Conservation (phyloP, 2,888 invertebrate genomes). For the Digitonthophagus gazella region DNA sequence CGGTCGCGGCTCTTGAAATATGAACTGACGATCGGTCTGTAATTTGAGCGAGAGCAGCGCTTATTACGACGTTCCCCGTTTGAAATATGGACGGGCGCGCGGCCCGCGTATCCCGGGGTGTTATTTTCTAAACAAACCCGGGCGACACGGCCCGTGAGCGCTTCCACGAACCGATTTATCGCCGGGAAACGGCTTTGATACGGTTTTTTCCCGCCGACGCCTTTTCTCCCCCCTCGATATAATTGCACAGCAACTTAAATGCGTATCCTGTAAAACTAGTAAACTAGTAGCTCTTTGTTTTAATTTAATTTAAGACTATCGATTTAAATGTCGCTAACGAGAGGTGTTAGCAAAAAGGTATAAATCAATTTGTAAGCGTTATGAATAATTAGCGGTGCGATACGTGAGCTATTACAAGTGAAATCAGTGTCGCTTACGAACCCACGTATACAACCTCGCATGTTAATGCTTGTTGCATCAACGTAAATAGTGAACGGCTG, state of each 20-base stretch:
- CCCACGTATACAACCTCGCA: not conserved
- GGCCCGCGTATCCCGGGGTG: not conserved
- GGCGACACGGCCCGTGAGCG: not conserved
- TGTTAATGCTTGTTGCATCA: not conserved
- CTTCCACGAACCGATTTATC: not conserved
- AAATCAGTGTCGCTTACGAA: not conserved
- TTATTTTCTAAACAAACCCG: not conserved
- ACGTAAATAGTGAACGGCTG: not conserved
- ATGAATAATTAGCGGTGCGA: not conserved
- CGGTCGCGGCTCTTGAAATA: not conserved
- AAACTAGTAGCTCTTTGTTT: not conserved
- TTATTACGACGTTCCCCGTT: not conserved
- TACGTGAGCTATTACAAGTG: not conserved
- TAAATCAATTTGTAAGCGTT: not conserved
- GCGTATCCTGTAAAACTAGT: not conserved
- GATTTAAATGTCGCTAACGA: too few species aligned
- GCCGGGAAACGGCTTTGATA: not conserved
- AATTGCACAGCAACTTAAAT: not conserved
- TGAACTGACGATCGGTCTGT: not conserved
- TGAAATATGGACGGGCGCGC: not conserved
- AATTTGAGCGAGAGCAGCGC: not conserved
- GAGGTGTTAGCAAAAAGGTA: not conserved
- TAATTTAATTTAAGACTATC: not conserved
- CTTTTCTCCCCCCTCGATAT: not conserved
- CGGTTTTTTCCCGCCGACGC: not conserved